phyloP scores from a whole-genome alignment of 2,113 vertebrate species.

The Serinus canaria region DNA sequence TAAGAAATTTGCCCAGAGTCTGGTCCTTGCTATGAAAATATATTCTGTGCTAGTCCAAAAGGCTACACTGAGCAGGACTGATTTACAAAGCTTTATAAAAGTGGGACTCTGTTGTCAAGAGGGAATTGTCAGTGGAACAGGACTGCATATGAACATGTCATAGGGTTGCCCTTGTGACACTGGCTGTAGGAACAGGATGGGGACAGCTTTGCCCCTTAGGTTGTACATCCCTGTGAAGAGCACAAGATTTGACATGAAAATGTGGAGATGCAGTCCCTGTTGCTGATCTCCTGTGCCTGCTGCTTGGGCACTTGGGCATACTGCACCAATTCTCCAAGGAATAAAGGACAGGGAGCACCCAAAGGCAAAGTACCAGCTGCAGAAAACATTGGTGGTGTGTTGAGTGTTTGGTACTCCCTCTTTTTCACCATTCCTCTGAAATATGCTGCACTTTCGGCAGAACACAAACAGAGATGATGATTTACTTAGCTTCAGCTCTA shows the following conservation, averaged over 20 bases:
- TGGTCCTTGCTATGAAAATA: background rate
- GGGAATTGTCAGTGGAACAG: background rate
- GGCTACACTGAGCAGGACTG: background rate
- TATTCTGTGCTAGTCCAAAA: background rate
- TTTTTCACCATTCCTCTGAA: background rate
- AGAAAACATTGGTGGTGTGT: background rate
- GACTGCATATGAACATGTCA: background rate
- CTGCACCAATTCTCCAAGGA: background rate
- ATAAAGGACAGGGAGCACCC: background rate
- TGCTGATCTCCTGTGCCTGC: background rate
- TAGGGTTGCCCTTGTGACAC: background rate
- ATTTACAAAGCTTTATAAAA: background rate
- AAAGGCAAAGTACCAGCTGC: background rate
- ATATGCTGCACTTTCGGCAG: background rate
- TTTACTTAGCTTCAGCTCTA: background rate
- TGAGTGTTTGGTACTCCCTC: background rate
- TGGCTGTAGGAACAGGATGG: background rate
- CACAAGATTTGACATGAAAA: background rate
- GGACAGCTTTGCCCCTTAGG: background rate
- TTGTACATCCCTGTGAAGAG: background rate
- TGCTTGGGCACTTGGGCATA: background rate
- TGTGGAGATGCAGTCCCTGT: background rate
- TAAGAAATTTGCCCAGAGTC: background rate
- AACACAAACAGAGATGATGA: background rate
- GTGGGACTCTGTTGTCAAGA: background rate